These are phyloP conservation scores for Dolichopus griseipennis DNA, from an alignment of 2,888 invertebrate species.

Conservation along the genomic window DNA sequence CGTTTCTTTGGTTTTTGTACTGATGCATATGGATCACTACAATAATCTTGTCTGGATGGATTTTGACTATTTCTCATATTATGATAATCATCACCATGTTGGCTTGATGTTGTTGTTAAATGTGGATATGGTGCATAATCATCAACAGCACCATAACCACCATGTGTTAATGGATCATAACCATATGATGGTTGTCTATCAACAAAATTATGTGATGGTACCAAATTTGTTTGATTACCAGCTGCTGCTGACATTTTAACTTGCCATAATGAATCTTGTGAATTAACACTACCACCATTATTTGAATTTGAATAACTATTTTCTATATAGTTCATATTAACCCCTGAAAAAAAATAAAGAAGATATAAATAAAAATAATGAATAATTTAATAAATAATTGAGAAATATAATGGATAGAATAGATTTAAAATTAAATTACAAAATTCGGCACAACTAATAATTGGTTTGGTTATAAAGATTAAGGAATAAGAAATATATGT, in stretches of 20 bases:
- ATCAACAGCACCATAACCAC: constrained; percentile 72
- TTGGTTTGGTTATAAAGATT: too few relatives aligned
- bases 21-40: constrained; percentile 79
- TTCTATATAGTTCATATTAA: constrained; percentile 83
- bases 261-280: constrained; percentile 90
- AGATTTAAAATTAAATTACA: too few relatives aligned
- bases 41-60: constrained; percentile 78
- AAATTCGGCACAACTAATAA: too few relatives aligned
- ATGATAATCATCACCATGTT: constrained; percentile 61
- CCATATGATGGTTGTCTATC: constrained; percentile 63
- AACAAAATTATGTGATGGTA: constrained; percentile 52
- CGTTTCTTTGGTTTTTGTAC: constrained; percentile 85
- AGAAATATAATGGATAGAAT: too few relatives aligned
- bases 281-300: constrained; percentile 91
- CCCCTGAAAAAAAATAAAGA: constrained; percentile 50
- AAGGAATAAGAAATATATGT: too few relatives aligned
- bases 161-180: constrained; percentile 71
- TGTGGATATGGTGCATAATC: constrained; percentile 81
- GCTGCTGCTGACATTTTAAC: constrained; percentile 79
- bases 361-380: constrained; percentile 15
- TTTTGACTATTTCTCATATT: constrained; percentile 65
- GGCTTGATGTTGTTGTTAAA: constrained; percentile 56
- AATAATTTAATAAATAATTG: too few relatives aligned
- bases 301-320: constrained; percentile 89
- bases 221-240: constrained; percentile 56